Conservation (phyloP, 2,797 vertebrate genomes). For the Lepidocolaptes lacrymiger region DNA sequence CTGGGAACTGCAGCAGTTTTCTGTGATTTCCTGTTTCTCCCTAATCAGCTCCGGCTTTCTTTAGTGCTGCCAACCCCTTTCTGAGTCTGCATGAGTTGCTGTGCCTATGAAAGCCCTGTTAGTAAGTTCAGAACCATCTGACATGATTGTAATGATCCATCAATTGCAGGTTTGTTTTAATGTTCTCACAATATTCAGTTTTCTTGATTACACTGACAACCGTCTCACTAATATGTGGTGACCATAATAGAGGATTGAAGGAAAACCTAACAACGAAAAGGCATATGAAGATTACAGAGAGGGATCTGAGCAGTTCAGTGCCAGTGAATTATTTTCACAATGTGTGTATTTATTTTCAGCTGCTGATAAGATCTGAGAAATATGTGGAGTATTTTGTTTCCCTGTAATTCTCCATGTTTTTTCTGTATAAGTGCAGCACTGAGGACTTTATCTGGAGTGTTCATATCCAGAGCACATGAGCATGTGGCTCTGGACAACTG, state of each 20-base stretch:
- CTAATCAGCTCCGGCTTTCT: not conserved
- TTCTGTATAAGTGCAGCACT: not conserved
- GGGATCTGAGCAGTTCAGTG: not conserved
- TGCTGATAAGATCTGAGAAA: constrained; percentile 7
- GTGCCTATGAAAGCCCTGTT: not conserved
- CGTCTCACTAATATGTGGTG: not conserved
- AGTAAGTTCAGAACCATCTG: not conserved
- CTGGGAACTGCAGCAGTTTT: not conserved
- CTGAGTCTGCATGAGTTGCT: not conserved
- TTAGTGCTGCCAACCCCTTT: not conserved
- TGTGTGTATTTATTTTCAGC: not conserved
- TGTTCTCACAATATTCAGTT: rapidly evolving
- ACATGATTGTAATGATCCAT: not conserved
- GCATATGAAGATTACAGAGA: not conserved
- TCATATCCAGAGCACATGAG: not conserved
- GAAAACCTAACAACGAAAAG: not conserved
- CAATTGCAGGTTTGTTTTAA: not conserved
- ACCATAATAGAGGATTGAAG: not conserved
- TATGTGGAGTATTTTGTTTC: not conserved
- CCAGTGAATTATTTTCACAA: not conserved
- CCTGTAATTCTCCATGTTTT: not conserved
- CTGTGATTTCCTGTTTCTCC: not conserved
- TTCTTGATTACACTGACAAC: not conserved
- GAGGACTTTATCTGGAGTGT: not conserved
- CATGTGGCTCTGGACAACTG: not conserved